Base-by-base conservation (phyloP, 2,797 vertebrate species). In the Periparus ater region DNA sequence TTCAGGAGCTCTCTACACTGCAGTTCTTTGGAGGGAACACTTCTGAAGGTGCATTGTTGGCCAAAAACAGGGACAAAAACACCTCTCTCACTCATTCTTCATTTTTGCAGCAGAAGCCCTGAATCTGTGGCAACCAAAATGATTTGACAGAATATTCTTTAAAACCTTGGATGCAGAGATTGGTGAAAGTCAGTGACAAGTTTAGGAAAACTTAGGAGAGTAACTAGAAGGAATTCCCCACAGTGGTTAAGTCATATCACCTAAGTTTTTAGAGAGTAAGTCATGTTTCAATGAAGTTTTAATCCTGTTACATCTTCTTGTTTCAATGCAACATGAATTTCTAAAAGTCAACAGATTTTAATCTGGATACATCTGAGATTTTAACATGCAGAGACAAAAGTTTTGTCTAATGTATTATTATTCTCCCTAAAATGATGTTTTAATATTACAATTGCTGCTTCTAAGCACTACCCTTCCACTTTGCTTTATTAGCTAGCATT, bases 401-500 rank as follows among this genome's bases (percentile, higher is more conserved):
- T 10, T 71, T 66, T 70, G 6, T 53, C 74, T 44, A 50, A 81
- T 32, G 17, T 32, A 66, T 32, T 65, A 12, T 27, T 71, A 12
- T 71, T 83, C 76, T 72, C 44, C 23, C 23, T 58, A 62, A 26
- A 54, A 65, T 27, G 27, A 68, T 5, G 14, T 62, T 83, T 91
- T 75, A 81, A 84, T 73, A 60, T 63, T 73, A 18, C 19, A 40
- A 0, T 54, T 78, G 18, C n/a, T 75, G 22, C 63, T 89, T 88
- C 75, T 68, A 80, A 74, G 68, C 65, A 54, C 30, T 68, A n/a
- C 27, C 55, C 25, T 92, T 88, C 32, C 50, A 65, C 38, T 87
- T 84, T 73, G 62, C 32, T 94, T 82, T 92, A 77, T 91, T 80
- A 72, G 80, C 62, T 91, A 72, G 22, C n/a, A 70, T 71, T 85